Evolutionary conservation across 2,113 vertebrate genomes (phyloP), one percentile per base, ranked within the genome.

Genomic region (Eulemur macaco): DNA sequence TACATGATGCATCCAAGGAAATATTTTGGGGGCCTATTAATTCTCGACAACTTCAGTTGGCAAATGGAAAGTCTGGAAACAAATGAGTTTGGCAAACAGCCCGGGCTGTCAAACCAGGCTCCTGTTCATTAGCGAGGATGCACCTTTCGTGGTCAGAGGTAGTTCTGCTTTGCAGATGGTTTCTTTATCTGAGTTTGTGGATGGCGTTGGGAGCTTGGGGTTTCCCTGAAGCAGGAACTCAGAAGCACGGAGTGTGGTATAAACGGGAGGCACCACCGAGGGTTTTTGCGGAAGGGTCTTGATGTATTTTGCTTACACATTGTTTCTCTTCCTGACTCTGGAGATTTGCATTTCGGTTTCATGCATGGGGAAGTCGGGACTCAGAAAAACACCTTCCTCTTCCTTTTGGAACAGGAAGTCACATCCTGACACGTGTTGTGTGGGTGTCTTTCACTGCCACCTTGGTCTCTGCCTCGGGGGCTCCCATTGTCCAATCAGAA

Each of bases 1-100:
- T 97, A 96, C 88, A 96, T 96, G 95, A 96, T 94, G 94, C 97
- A 97, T 97, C 97, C 94, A 96, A 96, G 97, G 98, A 98, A 98
- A 98, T 98, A 98, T 98, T 98, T 98, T 86, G 52, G 97, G 96
- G 96, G 77, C 97, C 97, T 98, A 96, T 98, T 98, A 98, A 98
- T 98, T 98, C 97, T 97, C 96, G 97, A 63, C 92, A 93, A 98
- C 96, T 98, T 98, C 89, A 92, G 97, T 91, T 98, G 98, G 98
- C 98, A 98, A 97, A 98, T 76, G 76, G 95, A 98, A 98, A 94
- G 76, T 95, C 92, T 96, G 96, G 97, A 98, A 98, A 98, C 97
- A 98, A 98, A 98, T 98, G 98, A 97, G 97, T 96, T 97, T 98
- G 98, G 98, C 93, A 2, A 58, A 95, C 73, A 90, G 98, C 98